These are phyloP conservation scores for Psittacula derbiana DNA, from an alignment of 2,797 vertebrate genomes.

Conservation along the genomic window DNA sequence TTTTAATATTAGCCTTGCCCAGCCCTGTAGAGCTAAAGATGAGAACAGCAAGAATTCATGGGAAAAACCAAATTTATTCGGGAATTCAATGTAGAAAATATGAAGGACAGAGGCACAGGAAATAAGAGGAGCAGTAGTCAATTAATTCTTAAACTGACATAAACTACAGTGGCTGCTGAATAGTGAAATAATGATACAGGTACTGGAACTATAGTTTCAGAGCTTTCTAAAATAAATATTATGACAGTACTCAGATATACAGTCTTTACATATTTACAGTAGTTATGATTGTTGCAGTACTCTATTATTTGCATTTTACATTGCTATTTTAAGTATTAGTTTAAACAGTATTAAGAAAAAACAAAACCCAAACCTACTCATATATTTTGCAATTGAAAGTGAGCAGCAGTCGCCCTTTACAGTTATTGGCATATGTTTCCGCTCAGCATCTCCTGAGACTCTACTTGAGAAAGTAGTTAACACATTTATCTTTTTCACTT, in stretches of 20 bases:
- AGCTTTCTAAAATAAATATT: neutral
- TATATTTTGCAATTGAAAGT: neutral
- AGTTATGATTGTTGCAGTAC: neutral
- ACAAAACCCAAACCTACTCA: neutral
- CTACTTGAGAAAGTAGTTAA: neutral
- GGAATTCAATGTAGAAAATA: neutral
- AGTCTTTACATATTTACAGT: neutral
- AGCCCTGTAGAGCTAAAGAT: neutral
- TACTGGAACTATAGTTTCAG: neutral
- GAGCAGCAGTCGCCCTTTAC: neutral
- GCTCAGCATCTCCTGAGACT: neutral
- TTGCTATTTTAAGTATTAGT: neutral
- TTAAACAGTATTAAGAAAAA: neutral
- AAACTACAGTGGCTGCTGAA: neutral
- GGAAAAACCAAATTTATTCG: neutral
- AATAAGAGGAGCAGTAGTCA: neutral
- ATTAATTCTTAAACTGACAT: neutral
- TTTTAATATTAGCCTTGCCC: neutral
- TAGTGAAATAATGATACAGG: neutral
- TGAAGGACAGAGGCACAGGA: neutral
- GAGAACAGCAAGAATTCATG: neutral
- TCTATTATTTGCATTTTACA: neutral
- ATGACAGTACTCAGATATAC: neutral
- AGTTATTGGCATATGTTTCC: neutral
- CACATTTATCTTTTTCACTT: constrained; percentile 14